Percentiles rank a stretch among this genome's conserved stretches.
Conservation (phyloP, 2,113 vertebrate species). For the Pseudonaja textilis region DNA sequence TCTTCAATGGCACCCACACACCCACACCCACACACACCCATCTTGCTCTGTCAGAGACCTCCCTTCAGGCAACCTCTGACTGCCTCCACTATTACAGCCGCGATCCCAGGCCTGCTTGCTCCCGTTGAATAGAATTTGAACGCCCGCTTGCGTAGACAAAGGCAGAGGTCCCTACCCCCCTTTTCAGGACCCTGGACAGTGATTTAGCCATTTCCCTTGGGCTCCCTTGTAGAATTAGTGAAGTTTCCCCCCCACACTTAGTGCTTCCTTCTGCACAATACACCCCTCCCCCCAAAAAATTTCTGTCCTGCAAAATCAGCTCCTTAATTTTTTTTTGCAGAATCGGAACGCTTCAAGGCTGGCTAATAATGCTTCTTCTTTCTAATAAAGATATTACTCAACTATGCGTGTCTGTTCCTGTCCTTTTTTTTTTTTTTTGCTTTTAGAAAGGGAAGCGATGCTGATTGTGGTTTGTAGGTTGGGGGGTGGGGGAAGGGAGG, state of each 20-base stretch:
- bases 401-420: not conserved
- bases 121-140: not conserved
- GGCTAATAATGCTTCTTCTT: not conserved
- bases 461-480: not conserved
- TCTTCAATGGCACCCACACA: not conserved
- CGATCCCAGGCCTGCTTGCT: not conserved
- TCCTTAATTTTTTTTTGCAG: not conserved
- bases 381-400: not conserved
- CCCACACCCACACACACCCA: too few relatives aligned
- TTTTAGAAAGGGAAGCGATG: not conserved
- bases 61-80: not conserved
- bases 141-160: too few relatives aligned
- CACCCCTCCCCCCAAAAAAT: too few relatives aligned
- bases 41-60: not conserved
- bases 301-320: not conserved
- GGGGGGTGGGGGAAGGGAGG: accelerated
- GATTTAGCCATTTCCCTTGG: not conserved
- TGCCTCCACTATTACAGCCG: not conserved
- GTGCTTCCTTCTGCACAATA: not conserved
- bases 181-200: not conserved
- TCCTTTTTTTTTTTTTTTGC: not conserved
- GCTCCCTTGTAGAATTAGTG: not conserved
- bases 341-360: not conserved
- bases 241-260: too few relatives aligned
- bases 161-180: too few relatives aligned